Base-by-base conservation (phyloP, 2,888 invertebrate genomes). In the Harmothoe impar region DNA sequence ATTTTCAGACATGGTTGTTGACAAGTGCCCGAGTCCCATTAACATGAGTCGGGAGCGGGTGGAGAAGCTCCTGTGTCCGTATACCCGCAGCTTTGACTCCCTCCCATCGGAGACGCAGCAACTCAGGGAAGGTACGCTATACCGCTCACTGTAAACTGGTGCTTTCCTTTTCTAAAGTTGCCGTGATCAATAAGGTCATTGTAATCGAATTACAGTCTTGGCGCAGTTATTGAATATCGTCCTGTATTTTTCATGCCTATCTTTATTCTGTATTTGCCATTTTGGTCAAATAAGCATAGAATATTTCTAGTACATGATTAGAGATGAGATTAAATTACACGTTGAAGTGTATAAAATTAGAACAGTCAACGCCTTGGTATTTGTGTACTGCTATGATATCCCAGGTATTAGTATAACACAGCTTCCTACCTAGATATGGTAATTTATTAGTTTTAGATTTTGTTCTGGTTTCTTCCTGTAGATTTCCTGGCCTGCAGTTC, bases 1-100 rank as follows among this genome's bases (percentile, higher is more conserved):
- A 81, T 90, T 62, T 93, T 10, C 91, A 95, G 95, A 97, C 92
- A 98, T 98, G 97, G 97, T 98, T 0, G 97, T 97, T 93, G 96
- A 96, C 85, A 97, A 97, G 94, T 96, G 99, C n/a, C 98, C 99
- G 0, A 97, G 98, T 0, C 99, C 99, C 0, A 96, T 97, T 93
- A 96, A 97, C 92, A 97, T 99, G 52, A 96, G 97, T 10, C 97
- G 97, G 88, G 97, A 98, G 92, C 97, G 98, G 94, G 97, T 98
- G 0, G 97, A 98, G 95, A 97, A 98, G 94, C 96, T 99, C 25
- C 97, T 99, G 96, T 97, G 97, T 95, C 97, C 97, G 35, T 97
- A 97, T 23, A 97, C 97, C 92, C 93, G 96, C 35, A 97, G 97
- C 91, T 97, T 98, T 93, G 97, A 97, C 56, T 96, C 97, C 0